Base-by-base conservation (phyloP, 53 echinoderm and acorn worm genomes). In the Echinometra lucunter region DNA sequence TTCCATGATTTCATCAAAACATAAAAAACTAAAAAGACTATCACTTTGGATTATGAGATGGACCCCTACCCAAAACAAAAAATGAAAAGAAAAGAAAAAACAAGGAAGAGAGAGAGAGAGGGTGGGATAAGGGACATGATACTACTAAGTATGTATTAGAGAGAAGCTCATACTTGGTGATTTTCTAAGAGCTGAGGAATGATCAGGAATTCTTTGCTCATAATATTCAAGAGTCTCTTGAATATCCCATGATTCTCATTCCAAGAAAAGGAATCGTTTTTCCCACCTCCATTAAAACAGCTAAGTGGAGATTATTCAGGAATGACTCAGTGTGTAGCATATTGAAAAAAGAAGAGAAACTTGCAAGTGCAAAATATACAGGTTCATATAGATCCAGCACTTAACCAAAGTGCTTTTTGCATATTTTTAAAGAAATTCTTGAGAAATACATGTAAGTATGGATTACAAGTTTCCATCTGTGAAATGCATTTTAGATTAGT, bases 151-250 rank as follows among this genome's bases (percentile, higher is more conserved):
- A 45, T 8, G 11, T 0, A 56, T 23, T 32, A 88, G 88, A 53
- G 88, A 88, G 35, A 6, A 30, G 57, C 55, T 49, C 6, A 57
- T 15, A 17, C n/a, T 72, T 32, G 35, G 35, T 35, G 72, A 72
- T 72, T 72, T 70, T 72, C 35, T 35, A 13, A 35, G 35, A 72
- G 16, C 32, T 28, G 13, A 72, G 32, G 72, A 12, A 35, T 28
- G 15, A 72, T 72, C 72, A 6, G 32, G 35, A 13, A 72, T 15
- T 72, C 35, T 72, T 72, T 32, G 32, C 72, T 25, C 63, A 63
- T 63, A 63, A 35, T 18, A 78, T 78, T 78, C 78, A 78, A 78
- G 78, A 78, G 78, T 35, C 42, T 18, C 17, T 42, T 78, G 78
- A 16, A 13, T 2, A 40, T 38, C 42, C 21, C 78, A 42, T 78